A percentile compares a stretch with the other conserved stretches of the same genome.
Evolutionary conservation across 1,140 invertebrate genomes (phyloP).

Genomic region (Drosophila melanica): DNA sequence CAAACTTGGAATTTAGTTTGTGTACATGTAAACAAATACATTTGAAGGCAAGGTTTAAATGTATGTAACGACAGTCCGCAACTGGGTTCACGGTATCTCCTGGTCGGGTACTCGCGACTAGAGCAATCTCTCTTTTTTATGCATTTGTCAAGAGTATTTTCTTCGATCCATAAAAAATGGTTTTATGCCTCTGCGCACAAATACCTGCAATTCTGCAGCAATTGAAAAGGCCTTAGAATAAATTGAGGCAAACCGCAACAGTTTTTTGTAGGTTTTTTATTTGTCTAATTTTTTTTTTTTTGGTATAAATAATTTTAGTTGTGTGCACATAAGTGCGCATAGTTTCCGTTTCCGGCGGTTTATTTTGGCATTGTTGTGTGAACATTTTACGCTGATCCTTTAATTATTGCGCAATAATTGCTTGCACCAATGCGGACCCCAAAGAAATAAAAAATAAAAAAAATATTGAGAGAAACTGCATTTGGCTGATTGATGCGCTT

Average conservation of each 20-base stretch:
- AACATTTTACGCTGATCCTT: conserved; percentile 74
- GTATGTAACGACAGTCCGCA: no score
- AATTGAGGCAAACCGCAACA: conserved; percentile 57
- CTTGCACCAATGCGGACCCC: conserved; percentile 19
- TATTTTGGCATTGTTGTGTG: conserved; percentile 83
- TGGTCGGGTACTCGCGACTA: no score
- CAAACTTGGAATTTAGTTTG: no score
- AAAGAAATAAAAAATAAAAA: conserved; percentile 6
- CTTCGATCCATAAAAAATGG: conserved; percentile 45
- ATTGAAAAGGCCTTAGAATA: neutral
- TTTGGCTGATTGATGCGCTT: conserved; percentile 47
- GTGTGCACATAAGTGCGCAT: conserved; percentile 42
- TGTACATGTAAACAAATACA: no score
- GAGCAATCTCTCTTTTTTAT: neutral
- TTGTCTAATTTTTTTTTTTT: conserved; percentile 23
- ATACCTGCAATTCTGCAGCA: conserved; percentile 13
- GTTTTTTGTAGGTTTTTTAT: conserved; percentile 24
- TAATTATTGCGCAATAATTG: conserved; percentile 73
- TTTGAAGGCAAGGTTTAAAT: no score
- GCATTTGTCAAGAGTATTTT: neutral
- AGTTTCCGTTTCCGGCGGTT: conserved; percentile 75
- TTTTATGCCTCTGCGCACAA: conserved; percentile 59
- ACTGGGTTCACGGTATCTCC: no score
- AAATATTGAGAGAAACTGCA: conserved; percentile 4
- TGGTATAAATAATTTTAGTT: conserved; percentile 32